Evolutionary conservation across 2,888 invertebrate genomes (phyloP), one percentile per base, ranked within the genome.

Genomic region (Agrochola lota): DNA sequence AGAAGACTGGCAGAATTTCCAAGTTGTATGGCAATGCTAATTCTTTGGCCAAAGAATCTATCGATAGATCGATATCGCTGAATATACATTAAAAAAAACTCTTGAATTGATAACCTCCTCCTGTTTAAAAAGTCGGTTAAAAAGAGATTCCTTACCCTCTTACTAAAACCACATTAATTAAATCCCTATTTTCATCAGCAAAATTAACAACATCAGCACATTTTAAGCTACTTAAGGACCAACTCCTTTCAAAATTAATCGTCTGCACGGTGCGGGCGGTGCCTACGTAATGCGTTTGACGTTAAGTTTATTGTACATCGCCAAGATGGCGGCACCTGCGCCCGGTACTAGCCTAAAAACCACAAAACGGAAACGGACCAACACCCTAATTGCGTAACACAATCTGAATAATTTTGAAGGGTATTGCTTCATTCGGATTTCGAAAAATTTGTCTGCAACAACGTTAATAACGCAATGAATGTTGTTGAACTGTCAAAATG

Each of bases 321-420:
- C 55, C 71, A 77, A 80, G 86, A 80, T 85, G 78, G 83, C 68
- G 11, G 52, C 87, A 87, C 88, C 87, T 87, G 88, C 9, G 80
- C 62, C 55, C 74, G 23, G 46, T 68, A 35, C 9, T 52, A 23
- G 20, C 52, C 4, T 8, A 2, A 52, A 20, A 52, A 23, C 2
- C 23, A 23, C 52, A 52, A 52, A 52, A 52, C 23, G 23, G 23
- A 23, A 23, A 52, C n/a, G 52, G 20, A 52, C 52, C 11, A 43
- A 11, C 12, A 46, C 12, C 46, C 12, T 46, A 46, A 46, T 46
- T 46, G 43, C 12, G 43, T 43, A 12, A 12, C 46, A 46, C 3
- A 46, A 12, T 46, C 12, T 12, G 4, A 46, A 46, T 46, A 2
- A 46, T 46, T 46, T 46, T 46, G 46, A 46, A 46, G 46, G 46